A percentile compares a stretch with the other conserved stretches of the same genome.
Evolutionary conservation across 2,797 vertebrate genomes (phyloP).

Genomic region (Oophaga sylvatica): DNA sequence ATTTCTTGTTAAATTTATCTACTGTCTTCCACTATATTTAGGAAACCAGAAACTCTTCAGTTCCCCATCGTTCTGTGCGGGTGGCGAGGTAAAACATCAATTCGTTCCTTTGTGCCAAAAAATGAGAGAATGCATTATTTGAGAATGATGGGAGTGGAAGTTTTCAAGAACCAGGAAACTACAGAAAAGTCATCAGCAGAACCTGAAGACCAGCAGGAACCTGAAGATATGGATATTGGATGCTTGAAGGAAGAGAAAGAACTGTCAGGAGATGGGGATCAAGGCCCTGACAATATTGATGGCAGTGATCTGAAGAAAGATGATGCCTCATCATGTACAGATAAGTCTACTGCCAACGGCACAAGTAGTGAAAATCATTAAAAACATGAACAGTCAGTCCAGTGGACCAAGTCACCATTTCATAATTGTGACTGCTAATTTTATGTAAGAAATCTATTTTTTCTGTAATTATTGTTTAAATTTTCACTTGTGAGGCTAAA

Average conservation of each 20-base stretch:
- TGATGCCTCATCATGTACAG: slow-evolving; percentile 28
- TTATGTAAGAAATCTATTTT: slow-evolving; percentile 3
- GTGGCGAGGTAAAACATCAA: slow-evolving; percentile 95
- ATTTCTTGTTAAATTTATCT: too few species aligned
- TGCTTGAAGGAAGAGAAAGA: slow-evolving; percentile 71
- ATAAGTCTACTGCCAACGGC: not conserved
- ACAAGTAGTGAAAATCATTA: not conserved
- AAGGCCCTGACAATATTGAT: slow-evolving; percentile 53
- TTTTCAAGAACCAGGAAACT: slow-evolving; percentile 75
- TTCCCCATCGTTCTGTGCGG: slow-evolving; percentile 94
- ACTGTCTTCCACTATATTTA: slow-evolving; percentile 62
- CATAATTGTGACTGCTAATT: not conserved
- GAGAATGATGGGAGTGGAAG: slow-evolving; percentile 94
- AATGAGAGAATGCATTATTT: slow-evolving; percentile 96
- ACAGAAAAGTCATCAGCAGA: not conserved
- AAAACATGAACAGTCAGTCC: not conserved
- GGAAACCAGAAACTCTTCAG: slow-evolving; percentile 83
- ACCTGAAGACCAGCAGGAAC: slow-evolving; percentile 18
- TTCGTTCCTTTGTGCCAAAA: slow-evolving; percentile 92
- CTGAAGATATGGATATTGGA: slow-evolving; percentile 54
- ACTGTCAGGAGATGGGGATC: not conserved
- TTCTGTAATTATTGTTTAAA: slow-evolving; percentile 5
- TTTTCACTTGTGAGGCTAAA: not conserved
- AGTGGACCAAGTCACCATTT: not conserved
- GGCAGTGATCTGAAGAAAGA: slow-evolving; percentile 57